phyloP scores from a whole-genome alignment of 2,888 invertebrate species.

The Anoncus sp. region DNA sequence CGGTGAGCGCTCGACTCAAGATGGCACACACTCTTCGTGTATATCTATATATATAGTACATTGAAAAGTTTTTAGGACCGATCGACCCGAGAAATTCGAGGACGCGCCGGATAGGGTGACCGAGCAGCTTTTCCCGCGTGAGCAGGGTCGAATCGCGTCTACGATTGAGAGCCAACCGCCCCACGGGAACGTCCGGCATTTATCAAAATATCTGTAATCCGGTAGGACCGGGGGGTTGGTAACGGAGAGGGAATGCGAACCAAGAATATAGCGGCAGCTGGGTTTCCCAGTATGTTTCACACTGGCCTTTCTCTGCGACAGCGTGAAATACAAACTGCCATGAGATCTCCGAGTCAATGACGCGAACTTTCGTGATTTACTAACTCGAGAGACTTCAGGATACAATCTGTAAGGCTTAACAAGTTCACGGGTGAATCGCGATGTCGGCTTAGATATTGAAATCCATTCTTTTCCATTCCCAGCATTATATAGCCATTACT shows the following conservation, averaged over 20 bases:
- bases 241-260: conserved; percentile 71
- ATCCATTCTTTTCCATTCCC: conserved; percentile 76
- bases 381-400: conserved; percentile 77
- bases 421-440: conserved; percentile 70
- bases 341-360: conserved; percentile 51
- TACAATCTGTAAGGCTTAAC: conserved; percentile 81
- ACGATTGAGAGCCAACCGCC: conserved; percentile 37
- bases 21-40: conserved; percentile 17
- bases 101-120: conserved; percentile 15
- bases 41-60: not conserved
- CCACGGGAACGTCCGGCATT: conserved; percentile 64
- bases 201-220: conserved; percentile 80
- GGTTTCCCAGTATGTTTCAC: conserved; percentile 67
- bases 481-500: conserved; percentile 66
- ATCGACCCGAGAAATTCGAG: conserved; percentile 28
- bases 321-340: conserved; percentile 73
- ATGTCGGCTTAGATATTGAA: conserved; percentile 76
- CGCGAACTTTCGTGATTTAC: conserved; percentile 78
- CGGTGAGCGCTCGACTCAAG: conserved; percentile 23
- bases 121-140: not conserved
- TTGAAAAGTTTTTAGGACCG: conserved; percentile 44
- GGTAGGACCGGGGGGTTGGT: conserved; percentile 30
- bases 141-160: conserved; percentile 22
- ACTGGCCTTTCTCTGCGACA: conserved; percentile 46
- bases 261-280: conserved; percentile 76